Percentiles rank a stretch among this genome's conserved stretches.
Evolutionary conservation across 2,797 vertebrate genomes (phyloP).

Genomic region (Sciaenops ocellatus): DNA sequence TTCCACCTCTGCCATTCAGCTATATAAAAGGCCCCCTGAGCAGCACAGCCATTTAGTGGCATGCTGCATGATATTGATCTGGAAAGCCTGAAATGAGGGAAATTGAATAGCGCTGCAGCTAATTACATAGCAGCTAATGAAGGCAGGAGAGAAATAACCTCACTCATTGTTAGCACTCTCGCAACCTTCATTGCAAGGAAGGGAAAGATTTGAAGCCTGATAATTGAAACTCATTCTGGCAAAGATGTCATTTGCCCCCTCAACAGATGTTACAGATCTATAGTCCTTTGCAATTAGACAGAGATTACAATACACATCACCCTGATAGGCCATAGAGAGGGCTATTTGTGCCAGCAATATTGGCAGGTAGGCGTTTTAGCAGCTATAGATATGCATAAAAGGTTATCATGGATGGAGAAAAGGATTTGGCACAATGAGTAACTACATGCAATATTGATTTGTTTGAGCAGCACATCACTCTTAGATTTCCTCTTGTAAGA

Average conservation of each 20-base stretch:
- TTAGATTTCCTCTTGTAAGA: slow-evolving; percentile 64
- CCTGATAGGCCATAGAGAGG: slow-evolving; percentile 32
- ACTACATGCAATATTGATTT: slow-evolving; percentile 65
- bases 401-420: slow-evolving; percentile 48
- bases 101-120: slow-evolving; percentile 72
- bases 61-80: slow-evolving; percentile 76
- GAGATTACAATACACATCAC: slow-evolving; percentile 17
- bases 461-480: slow-evolving; percentile 57
- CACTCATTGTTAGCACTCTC: slow-evolving; percentile 57
- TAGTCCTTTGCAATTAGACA: slow-evolving; percentile 35
- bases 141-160: slow-evolving; percentile 61
- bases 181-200: slow-evolving; percentile 61
- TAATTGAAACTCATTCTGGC: slow-evolving; percentile 20
- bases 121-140: slow-evolving; percentile 75
- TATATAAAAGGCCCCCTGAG: slow-evolving; percentile 51
- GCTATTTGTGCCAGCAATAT: slow-evolving; percentile 51
- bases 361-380: slow-evolving; percentile 41
- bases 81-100: slow-evolving; percentile 71
- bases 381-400: slow-evolving; percentile 48
- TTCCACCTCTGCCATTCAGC: slow-evolving; percentile 34
- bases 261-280: slow-evolving; percentile 32
- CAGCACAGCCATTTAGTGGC: slow-evolving; percentile 64
- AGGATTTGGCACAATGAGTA: slow-evolving; percentile 55
- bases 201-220: slow-evolving; percentile 40
- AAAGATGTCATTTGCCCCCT: slow-evolving; percentile 26